phyloP scores from a whole-genome alignment of 2,888 invertebrate species.

The Acanthacorydalis orientalis region DNA sequence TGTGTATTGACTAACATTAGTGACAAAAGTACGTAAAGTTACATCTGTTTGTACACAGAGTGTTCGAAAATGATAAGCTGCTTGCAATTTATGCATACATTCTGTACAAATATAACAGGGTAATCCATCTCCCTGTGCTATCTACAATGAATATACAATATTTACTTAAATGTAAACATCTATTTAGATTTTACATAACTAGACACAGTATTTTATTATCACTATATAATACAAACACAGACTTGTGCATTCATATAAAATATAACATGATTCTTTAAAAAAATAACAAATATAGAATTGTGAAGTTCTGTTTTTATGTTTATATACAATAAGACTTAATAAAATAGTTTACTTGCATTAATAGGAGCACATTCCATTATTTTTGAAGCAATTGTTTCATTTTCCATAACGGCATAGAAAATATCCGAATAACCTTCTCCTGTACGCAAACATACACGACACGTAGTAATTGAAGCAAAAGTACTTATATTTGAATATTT shows the following conservation, averaged over 20 bases:
- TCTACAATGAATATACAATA: neutral
- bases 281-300: too few species aligned
- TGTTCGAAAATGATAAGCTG: slow-evolving; percentile 3
- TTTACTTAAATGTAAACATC: too few species aligned
- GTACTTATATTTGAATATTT: neutral
- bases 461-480: neutral
- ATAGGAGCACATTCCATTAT: slow-evolving; percentile 5
- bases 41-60: slow-evolving; percentile 2
- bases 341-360: neutral
- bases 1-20: neutral
- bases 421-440: slow-evolving; percentile 3
- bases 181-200: too few species aligned
- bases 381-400: neutral
- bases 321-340: neutral
- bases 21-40: neutral
- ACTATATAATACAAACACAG: too few species aligned
- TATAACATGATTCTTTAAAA: too few species aligned
- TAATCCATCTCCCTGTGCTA: slow-evolving; percentile 2
- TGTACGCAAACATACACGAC: slow-evolving; percentile 1
- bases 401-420: neutral
- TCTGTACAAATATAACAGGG: slow-evolving; percentile 3
- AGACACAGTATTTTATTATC: too few species aligned
- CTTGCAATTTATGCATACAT: slow-evolving; percentile 2
- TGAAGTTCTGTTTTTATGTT: too few species aligned
- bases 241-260: too few species aligned